These are phyloP conservation scores for Holothuria scabra DNA, from an alignment of 53 echinoderm and acorn worm species.

Conservation along the genomic window DNA sequence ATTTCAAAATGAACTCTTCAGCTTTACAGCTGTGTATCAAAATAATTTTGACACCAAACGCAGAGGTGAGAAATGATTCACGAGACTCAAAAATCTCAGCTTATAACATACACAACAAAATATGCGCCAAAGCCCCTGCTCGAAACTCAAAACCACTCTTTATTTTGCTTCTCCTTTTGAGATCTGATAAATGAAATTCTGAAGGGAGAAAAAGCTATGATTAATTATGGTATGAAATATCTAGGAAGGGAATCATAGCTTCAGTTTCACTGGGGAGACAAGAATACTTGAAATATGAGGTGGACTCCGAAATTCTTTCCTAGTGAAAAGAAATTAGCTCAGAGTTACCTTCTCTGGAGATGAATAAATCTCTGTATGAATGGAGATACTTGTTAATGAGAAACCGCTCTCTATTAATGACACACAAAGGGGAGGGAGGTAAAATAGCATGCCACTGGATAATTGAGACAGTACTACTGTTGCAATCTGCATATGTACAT, in stretches of 20 bases:
- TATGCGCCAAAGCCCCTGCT: constrained; percentile 21
- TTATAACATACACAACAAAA: constrained; percentile 12
- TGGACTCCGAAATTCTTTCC: constrained; percentile 7
- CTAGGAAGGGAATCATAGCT: constrained; percentile 25
- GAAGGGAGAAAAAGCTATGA: constrained; percentile 44
- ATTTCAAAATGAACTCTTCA: constrained; percentile 36
- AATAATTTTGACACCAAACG: constrained; percentile 25
- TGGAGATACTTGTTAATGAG: constrained; percentile 37
- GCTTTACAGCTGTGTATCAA: constrained; percentile 11
- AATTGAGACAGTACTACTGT: no score
- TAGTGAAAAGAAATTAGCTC: constrained; percentile 35
- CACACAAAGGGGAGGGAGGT: background rate
- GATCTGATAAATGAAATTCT: constrained; percentile 45
- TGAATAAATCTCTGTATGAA: constrained; percentile 35
- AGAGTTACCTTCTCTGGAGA: constrained; percentile 33
- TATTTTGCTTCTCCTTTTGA: background rate
- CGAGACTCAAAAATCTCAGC: background rate
- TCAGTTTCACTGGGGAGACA: constrained; percentile 7
- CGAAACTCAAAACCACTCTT: constrained; percentile 40
- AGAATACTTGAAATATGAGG: constrained; percentile 44
- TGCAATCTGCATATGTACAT: no score
- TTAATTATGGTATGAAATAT: constrained; percentile 44
- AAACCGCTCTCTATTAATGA: constrained; percentile 24
- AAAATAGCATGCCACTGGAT: no score
- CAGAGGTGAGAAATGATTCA: constrained; percentile 35